Evolutionary conservation across 2,113 vertebrate species (phyloP).

Genomic region (Etheostoma cragini): DNA sequence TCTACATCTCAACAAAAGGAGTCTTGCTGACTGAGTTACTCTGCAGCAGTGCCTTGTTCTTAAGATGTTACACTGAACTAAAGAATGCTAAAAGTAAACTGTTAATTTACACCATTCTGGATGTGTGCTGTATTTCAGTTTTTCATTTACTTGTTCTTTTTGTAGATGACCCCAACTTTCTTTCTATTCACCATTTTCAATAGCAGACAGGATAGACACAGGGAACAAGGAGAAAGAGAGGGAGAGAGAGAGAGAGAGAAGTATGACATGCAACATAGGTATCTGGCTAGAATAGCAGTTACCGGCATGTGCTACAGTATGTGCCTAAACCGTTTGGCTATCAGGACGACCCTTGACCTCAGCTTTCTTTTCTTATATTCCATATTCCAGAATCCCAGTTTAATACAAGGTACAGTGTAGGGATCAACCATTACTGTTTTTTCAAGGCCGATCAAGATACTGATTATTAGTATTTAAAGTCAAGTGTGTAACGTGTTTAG

Average conservation of each 20-base stretch:
- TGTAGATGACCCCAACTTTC: neutral
- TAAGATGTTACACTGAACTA: slow-evolving; percentile 26
- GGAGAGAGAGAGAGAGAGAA: neutral
- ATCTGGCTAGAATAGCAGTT: neutral
- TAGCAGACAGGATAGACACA: neutral
- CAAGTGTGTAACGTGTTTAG: too few species aligned
- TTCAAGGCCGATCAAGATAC: too few species aligned
- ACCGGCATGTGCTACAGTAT: neutral
- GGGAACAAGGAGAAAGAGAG: too few species aligned
- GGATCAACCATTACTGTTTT: too few species aligned
- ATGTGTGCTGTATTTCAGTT: neutral
- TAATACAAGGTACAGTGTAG: neutral
- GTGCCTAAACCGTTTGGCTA: neutral
- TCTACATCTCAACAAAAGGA: neutral
- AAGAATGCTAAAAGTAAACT: neutral
- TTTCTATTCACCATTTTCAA: neutral
- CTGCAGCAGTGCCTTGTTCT: neutral
- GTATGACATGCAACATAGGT: neutral
- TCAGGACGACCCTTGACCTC: neutral
- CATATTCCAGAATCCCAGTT: neutral
- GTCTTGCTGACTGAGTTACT: slow-evolving; percentile 35
- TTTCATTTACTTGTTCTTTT: slow-evolving; percentile 1
- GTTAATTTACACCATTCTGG: neutral
- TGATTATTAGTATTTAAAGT: too few species aligned
- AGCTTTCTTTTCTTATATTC: neutral